A percentile compares a stretch with the other conserved stretches of the same genome.
These are phyloP conservation scores for Podocnemis expansa DNA, from an alignment of 2,113 vertebrate genomes.

Conservation along the genomic window DNA sequence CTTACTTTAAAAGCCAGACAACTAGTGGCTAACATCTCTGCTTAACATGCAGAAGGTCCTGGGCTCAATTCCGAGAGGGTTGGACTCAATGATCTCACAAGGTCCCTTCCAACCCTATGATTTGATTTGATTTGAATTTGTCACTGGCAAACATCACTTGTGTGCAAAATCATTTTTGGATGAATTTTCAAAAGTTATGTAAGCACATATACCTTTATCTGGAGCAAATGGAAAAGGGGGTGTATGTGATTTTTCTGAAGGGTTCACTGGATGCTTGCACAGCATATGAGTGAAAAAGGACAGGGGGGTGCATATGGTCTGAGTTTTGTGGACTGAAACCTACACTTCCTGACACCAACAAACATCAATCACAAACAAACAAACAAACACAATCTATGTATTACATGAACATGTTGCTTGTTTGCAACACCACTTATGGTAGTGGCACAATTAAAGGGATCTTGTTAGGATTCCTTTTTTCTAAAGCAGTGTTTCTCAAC, in stretches of 20 bases:
- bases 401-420: conserved; percentile 35
- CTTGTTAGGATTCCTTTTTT: conserved; percentile 5
- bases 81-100: too few species aligned
- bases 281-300: neutral
- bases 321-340: conserved; percentile 6
- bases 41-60: too few species aligned
- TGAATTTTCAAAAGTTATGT: neutral
- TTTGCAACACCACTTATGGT: conserved; percentile 9
- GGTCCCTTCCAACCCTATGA: too few species aligned
- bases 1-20: neutral
- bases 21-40: too few species aligned
- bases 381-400: conserved; percentile 43
- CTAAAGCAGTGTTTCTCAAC: neutral
- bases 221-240: neutral
- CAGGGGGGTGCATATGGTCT: conserved; percentile 29
- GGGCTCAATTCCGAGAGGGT: too few species aligned
- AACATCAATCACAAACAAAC: conserved; percentile 27
- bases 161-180: conserved; percentile 25
- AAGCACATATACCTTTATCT: conserved; percentile 32
- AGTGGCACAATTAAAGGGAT: neutral
- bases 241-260: conserved; percentile 45
- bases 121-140: too few species aligned
- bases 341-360: conserved; percentile 36
- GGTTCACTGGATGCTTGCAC: conserved; percentile 1
- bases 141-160: conserved; percentile 6